Evolutionary conservation across 2,797 vertebrate species (phyloP), one percentile per base, ranked within the genome.

Genomic region (Siniperca obscura): DNA sequence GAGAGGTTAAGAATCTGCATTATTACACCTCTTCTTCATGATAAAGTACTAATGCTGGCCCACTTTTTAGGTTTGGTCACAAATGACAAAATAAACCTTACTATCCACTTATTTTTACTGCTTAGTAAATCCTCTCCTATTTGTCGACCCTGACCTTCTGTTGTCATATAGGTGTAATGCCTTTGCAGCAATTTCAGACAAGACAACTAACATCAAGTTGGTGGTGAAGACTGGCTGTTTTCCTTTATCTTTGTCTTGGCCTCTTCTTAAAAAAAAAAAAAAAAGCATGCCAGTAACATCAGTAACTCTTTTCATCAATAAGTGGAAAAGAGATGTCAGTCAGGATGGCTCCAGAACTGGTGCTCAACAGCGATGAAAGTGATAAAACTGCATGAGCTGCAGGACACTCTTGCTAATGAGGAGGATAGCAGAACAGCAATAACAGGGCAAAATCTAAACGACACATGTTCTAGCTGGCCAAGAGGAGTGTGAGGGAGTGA

Each of bases 391-490:
- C 46, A 46, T 68, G 38, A 67, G 21, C 60, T 72, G 22, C 14
- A 44, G 55, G 46, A 76, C 9, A 60, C 4, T 0, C 56, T 42
- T 52, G 22, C 44, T 66, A 67, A 80, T 6, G 3, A 65, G 53
- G 53, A 74, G n/a, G 30, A 38, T 25, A 13, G 60, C 3, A n/a
- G 62, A 76, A 69, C 44, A 66, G 44, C 22, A 60, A 44, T 44
- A 44, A 64, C 46, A 64, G 17, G 12, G 59, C 22, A 27, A 70
- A 77, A 70, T 65, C 25, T 11, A 38, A 71, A 69, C 16, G 2
- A 61, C 38, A 85, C 27, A 61, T 60, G 60, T 76, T 56, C 25
- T 40, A 21, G n/a, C 53, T 72, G 17, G 40, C 56, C 55, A 59
- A 67, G 38, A 70, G 50, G 17, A 57, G 44, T 46, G 53, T 70